A percentile compares a stretch with the other conserved stretches of the same genome.
These are phyloP conservation scores for Aspidiotus rigidus DNA, from an alignment of 2,888 invertebrate genomes.

Conservation along the genomic window DNA sequence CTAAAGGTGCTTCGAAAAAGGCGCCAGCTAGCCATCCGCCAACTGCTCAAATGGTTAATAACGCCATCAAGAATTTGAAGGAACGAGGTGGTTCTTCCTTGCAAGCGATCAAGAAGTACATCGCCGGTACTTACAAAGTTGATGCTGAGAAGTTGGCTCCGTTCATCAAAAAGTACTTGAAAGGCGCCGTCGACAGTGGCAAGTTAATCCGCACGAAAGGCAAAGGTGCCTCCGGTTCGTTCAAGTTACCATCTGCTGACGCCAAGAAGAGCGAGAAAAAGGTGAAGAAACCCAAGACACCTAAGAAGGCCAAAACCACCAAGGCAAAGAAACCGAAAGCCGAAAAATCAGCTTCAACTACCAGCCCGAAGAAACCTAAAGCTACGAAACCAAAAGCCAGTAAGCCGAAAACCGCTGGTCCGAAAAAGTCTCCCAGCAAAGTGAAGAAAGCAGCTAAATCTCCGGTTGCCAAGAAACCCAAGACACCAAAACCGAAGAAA, in stretches of 20 bases:
- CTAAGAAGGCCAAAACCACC: slow-evolving; percentile 9
- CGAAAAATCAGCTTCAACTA: slow-evolving; percentile 26
- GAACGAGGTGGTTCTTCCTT: slow-evolving; percentile 53
- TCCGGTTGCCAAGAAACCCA: slow-evolving; percentile 6
- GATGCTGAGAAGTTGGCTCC: slow-evolving; percentile 51
- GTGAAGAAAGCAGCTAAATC: background rate
- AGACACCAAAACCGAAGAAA: slow-evolving; percentile 4
- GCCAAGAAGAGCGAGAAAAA: slow-evolving; percentile 8
- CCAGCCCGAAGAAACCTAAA: slow-evolving; percentile 38
- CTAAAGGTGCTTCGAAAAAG: slow-evolving; percentile 36
- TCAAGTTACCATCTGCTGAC: slow-evolving; percentile 45
- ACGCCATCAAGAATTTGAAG: slow-evolving; percentile 48
- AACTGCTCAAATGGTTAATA: slow-evolving; percentile 51
- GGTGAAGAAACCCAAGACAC: background rate
- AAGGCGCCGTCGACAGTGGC: slow-evolving; percentile 49
- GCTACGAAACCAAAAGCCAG: slow-evolving; percentile 39
- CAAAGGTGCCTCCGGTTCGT: slow-evolving; percentile 46
- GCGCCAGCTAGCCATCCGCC: slow-evolving; percentile 46
- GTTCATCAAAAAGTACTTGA: slow-evolving; percentile 54
- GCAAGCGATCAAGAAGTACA: slow-evolving; percentile 55
- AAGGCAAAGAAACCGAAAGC: slow-evolving; percentile 6
- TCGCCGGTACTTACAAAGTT: slow-evolving; percentile 51
- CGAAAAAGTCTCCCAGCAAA: slow-evolving; percentile 18
- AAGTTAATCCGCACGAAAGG: slow-evolving; percentile 50
- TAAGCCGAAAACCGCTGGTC: background rate